A percentile compares a stretch with the other conserved stretches of the same genome.
These are phyloP conservation scores for Apotomis turbidana DNA, from an alignment of 2,888 invertebrate species.

Conservation along the genomic window DNA sequence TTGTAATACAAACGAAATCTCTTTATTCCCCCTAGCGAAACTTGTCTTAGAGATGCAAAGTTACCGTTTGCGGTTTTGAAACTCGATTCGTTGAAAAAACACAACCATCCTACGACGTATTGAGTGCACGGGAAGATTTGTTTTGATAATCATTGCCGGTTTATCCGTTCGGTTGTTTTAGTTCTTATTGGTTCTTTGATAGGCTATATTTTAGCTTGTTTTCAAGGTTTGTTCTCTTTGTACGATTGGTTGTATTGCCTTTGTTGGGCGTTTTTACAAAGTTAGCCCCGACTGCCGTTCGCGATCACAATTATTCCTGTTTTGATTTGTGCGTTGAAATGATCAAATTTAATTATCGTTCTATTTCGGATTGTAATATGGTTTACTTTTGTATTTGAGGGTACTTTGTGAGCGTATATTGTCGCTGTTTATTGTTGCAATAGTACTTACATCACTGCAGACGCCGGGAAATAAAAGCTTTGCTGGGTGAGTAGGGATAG, in stretches of 20 bases:
- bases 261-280: constrained; percentile 31
- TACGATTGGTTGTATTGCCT: constrained; percentile 33
- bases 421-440: neutral
- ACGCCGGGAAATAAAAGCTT: too few species aligned
- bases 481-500: too few species aligned
- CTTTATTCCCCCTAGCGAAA: constrained; percentile 37
- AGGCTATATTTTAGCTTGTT: neutral
- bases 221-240: neutral
- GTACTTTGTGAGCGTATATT: neutral
- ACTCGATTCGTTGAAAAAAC: constrained; percentile 16
- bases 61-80: constrained; percentile 15
- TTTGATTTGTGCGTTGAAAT: constrained; percentile 31
- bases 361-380: constrained; percentile 9
- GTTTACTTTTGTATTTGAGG: constrained; percentile 3
- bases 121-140: constrained; percentile 17
- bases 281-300: constrained; percentile 19
- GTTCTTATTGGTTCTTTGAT: neutral
- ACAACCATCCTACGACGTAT: neutral
- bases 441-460: neutral
- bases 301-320: constrained; percentile 37
- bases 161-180: neutral
- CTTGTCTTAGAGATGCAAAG: constrained; percentile 36
- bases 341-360: constrained; percentile 26
- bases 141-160: constrained; percentile 30
- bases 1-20: constrained; percentile 40